phyloP scores from a whole-genome alignment of 2,797 vertebrate genomes.

The Menidia menidia region DNA sequence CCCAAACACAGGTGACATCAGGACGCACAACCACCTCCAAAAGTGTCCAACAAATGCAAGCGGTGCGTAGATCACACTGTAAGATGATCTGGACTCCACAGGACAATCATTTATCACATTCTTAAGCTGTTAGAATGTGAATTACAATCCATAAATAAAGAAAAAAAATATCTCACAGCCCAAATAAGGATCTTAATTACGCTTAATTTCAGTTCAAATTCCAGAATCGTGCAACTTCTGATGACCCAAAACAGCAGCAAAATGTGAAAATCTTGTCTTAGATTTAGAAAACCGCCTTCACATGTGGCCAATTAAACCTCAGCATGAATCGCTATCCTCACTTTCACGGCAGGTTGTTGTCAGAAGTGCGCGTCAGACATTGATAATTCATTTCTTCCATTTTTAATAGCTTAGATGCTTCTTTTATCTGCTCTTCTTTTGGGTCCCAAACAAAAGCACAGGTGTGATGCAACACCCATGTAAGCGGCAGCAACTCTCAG shows the following conservation, averaged over 20 bases:
- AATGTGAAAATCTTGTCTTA: neutral
- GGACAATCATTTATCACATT: neutral
- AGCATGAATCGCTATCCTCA: neutral
- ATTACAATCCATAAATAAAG: neutral
- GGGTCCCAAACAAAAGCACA: conserved; percentile 23
- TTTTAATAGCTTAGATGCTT: neutral
- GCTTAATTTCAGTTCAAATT: neutral
- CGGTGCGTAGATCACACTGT: neutral
- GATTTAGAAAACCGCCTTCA: neutral
- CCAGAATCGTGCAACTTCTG: neutral
- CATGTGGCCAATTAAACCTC: neutral
- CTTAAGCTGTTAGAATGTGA: no score
- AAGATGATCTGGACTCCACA: neutral
- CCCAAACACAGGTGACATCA: conserved; percentile 11
- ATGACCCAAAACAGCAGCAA: neutral
- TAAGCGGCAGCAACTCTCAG: conserved; percentile 34
- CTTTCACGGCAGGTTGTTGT: conserved; percentile 1
- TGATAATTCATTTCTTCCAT: neutral
- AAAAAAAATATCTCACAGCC: no score
- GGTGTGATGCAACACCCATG: conserved; percentile 58
- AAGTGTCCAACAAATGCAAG: neutral
- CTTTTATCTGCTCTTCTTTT: conserved; percentile 22
- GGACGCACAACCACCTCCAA: neutral
- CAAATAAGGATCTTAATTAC: no score
- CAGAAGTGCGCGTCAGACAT: neutral